phyloP scores from a whole-genome alignment of 2,888 invertebrate species.

The Eumerus sabulonum region DNA sequence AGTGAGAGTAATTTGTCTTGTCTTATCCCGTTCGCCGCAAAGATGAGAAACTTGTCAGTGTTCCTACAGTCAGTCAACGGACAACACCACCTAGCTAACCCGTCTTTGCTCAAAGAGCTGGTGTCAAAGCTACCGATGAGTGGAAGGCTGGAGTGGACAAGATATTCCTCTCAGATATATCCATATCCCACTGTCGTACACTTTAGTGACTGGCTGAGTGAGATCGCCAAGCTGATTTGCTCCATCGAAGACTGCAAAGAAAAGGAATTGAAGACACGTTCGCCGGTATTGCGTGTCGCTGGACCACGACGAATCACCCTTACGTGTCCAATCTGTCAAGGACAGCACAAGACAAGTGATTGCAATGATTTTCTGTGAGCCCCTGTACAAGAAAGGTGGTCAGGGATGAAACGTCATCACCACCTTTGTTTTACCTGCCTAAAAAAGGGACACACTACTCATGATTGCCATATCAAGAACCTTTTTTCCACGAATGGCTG shows the following conservation, averaged over 20 bases:
- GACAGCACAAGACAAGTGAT: constrained; percentile 9
- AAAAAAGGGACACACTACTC: constrained; percentile 17
- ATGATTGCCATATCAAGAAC: constrained; percentile 17
- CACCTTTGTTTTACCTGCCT: constrained; percentile 40
- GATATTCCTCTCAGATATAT: too few relatives aligned
- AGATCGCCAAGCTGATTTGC: constrained; percentile 1
- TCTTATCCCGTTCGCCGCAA: constrained; percentile 54
- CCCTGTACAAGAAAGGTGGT: constrained; percentile 22
- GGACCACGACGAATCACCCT: background rate
- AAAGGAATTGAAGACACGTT: constrained; percentile 4
- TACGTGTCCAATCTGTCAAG: constrained; percentile 26
- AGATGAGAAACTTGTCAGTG: constrained; percentile 32
- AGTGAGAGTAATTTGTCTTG: constrained; percentile 36
- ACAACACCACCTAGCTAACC: constrained; percentile 45
- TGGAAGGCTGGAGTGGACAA: constrained; percentile 25
- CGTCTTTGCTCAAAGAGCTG: constrained; percentile 17
- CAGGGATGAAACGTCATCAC: constrained; percentile 5
- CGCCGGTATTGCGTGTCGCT: background rate
- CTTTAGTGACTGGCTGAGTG: too few relatives aligned
- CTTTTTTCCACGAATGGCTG: constrained; percentile 5
- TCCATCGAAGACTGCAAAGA: constrained; percentile 11
- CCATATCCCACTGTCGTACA: too few relatives aligned
- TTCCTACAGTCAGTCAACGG: constrained; percentile 34
- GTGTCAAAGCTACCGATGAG: constrained; percentile 23
- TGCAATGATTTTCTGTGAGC: constrained; percentile 17